Base-by-base conservation (phyloP, 2,113 vertebrate species). In the Gnathonemus echidnorhynchus region DNA sequence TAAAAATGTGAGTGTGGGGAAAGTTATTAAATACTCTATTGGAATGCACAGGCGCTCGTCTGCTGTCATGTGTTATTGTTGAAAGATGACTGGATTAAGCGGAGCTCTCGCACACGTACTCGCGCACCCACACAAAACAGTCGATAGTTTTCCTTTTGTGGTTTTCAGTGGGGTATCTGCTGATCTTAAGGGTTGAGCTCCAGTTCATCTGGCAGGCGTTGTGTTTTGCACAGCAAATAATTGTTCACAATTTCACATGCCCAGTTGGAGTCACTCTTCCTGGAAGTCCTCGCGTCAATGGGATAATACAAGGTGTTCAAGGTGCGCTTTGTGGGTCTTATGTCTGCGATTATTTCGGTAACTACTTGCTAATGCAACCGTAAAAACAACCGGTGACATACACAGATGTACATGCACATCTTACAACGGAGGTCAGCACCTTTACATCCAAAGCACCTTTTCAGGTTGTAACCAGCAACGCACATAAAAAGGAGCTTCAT, bases 181-280 rank as follows among this genome's bases (percentile, higher is more conserved):
- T 92, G 92, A 93, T 91, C 91, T 94, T 92, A 90, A 92, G 93
- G 94, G 95, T 94, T 95, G 94, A 96, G 94, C 95, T 95, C 93
- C 94, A 95, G 95, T 96, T 96, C 95, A 95, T 95, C 95, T 96
- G 96, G 95, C 95, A 95, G 94, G 93, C 95, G 95, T 96, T 96
- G 94, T 95, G 94, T 96, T 95, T 95, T 94, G 94, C 95, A 95
- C 95, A 95, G 95, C 94, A 95, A 96, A 96, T 96, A 95, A 96
- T 95, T 95, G 94, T 95, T 94, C 94, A 94, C 94, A 95, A 95
- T 96, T 95, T 96, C 94, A 95, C 95, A 95, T 95, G 95, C 95
- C 92, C 95, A 95, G 95, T 94, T 95, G 95, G 95, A 94, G 95
- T 92, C 90, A 91, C 90, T 91, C 19, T 95, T 95, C 95, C 94